Percentiles rank a stretch among this genome's conserved stretches.
Conservation (phyloP, 2,888 invertebrate species). For the Agrotis exclamationis region DNA sequence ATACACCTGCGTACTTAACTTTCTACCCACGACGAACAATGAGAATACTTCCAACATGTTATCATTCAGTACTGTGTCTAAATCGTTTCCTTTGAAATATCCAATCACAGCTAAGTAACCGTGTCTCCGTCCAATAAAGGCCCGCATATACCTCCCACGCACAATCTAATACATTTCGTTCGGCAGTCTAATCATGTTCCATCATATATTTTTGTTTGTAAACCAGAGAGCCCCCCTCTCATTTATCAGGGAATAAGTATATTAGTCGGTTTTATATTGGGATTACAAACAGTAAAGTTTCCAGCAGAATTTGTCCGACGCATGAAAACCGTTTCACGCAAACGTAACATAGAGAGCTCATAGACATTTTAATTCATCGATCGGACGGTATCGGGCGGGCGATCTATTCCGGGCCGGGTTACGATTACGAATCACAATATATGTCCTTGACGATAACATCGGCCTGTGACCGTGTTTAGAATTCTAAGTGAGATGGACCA, state of each 20-base stretch:
- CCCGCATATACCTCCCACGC: conserved; percentile 55
- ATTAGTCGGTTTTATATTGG: conserved; percentile 71
- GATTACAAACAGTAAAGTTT: conserved; percentile 74
- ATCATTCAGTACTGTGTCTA: conserved; percentile 34
- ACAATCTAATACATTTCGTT: conserved; percentile 52
- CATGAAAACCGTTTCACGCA: conserved; percentile 78
- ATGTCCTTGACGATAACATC: conserved; percentile 87
- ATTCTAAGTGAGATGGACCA: conserved; percentile 86
- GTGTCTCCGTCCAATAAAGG: conserved; percentile 48
- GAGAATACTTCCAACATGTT: conserved; percentile 12
- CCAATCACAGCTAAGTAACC: conserved; percentile 57
- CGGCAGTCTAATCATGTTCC: conserved; percentile 43
- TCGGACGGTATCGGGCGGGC: conserved; percentile 78
- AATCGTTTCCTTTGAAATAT: conserved; percentile 32
- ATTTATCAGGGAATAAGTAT: conserved; percentile 42
- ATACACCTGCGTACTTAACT: background rate
- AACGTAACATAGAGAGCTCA: conserved; percentile 68
- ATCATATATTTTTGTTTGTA: conserved; percentile 53
- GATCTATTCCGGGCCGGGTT: conserved; percentile 86
- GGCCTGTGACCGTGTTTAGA: conserved; percentile 77
- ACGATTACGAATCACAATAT: conserved; percentile 86
- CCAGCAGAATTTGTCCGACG: conserved; percentile 71
- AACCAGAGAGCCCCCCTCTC: conserved; percentile 36
- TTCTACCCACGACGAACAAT: conserved; percentile 13
- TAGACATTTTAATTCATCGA: conserved; percentile 82